Conservation (phyloP, 2,113 vertebrate genomes). For the Plecotus auritus region DNA sequence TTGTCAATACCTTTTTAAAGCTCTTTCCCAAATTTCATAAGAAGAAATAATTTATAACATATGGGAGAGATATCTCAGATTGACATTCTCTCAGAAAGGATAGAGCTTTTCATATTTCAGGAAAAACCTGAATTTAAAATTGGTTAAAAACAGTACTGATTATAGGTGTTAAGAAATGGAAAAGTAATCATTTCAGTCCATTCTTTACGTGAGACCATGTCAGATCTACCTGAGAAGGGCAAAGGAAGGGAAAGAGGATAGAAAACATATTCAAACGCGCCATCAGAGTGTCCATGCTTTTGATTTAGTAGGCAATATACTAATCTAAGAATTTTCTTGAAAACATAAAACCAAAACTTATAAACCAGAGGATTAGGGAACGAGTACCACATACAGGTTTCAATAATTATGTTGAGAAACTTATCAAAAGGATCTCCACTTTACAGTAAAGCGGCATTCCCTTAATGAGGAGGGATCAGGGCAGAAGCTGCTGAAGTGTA, state of each 20-base stretch:
- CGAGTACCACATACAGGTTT: accelerated
- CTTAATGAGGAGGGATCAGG: background rate
- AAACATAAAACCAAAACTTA: background rate
- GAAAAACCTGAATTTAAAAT: background rate
- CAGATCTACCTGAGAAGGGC: background rate
- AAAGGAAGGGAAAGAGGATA: background rate
- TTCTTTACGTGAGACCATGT: background rate
- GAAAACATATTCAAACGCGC: background rate
- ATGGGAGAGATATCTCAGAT: background rate
- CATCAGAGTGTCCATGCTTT: background rate
- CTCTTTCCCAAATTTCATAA: background rate
- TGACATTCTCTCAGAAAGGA: background rate
- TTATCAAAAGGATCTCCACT: background rate
- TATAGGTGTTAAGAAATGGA: background rate
- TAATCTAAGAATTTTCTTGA: background rate
- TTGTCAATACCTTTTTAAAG: background rate
- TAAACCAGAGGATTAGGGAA: background rate
- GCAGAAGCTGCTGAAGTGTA: background rate
- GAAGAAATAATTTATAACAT: background rate
- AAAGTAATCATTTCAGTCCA: background rate
- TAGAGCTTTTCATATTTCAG: background rate
- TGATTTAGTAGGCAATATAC: background rate
- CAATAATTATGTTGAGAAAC: background rate
- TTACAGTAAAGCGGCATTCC: background rate
- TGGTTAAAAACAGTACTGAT: background rate